Percentiles rank a stretch among this genome's conserved stretches.
Conservation (phyloP, 2,113 vertebrate species). For the Zosterops pallidus region DNA sequence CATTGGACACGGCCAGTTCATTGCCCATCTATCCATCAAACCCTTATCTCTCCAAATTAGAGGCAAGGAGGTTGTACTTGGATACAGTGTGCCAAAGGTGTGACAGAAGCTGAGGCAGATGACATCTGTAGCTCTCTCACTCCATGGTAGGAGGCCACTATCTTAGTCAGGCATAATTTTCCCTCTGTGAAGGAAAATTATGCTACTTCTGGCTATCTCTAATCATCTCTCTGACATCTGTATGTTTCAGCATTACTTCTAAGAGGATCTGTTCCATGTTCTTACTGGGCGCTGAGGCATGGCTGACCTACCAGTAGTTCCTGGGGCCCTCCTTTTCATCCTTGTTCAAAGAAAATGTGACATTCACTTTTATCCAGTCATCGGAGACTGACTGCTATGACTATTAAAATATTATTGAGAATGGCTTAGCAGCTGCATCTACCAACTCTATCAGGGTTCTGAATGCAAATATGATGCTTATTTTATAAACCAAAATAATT, state of each 20-base stretch:
- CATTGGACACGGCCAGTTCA: fast-evolving
- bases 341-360: not conserved
- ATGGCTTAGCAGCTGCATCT: not conserved
- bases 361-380: not conserved
- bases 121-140: not conserved
- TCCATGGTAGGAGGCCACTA: not conserved
- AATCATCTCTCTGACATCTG: not conserved
- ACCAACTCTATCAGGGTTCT: not conserved
- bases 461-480: not conserved
- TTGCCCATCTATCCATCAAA: not conserved
- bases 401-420: not conserved
- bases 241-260: not conserved
- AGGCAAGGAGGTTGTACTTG: not conserved
- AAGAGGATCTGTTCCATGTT: not conserved
- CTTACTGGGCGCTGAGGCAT: not conserved
- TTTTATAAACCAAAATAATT: not conserved
- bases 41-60: not conserved
- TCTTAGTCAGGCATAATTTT: not conserved
- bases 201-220: not conserved
- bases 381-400: not conserved
- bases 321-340: not conserved
- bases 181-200: not conserved
- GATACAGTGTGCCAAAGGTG: not conserved
- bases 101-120: not conserved
- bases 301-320: not conserved